These are phyloP conservation scores for Epizoanthus ramosus DNA, from an alignment of 92 coral and sea anemone species.

Conservation along the genomic window DNA sequence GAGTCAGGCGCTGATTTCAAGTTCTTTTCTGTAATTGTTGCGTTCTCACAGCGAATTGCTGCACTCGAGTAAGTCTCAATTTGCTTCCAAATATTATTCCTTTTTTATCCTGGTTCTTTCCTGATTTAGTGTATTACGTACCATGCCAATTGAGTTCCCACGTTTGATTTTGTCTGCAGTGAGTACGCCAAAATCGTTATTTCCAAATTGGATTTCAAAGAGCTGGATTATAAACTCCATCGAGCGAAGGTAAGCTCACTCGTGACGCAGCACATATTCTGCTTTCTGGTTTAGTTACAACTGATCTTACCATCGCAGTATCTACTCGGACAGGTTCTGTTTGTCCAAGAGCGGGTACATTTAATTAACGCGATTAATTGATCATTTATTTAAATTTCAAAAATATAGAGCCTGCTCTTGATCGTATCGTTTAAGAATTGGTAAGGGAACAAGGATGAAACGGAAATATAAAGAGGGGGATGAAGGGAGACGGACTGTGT, in stretches of 20 bases:
- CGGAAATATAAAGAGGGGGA: no score
- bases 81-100: not conserved
- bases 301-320: not conserved
- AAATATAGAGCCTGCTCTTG: no score
- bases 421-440: no score
- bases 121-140: not conserved
- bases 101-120: not conserved
- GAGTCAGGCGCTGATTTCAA: slow-evolving; percentile 90
- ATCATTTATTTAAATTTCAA: no score
- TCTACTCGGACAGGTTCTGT: not conserved
- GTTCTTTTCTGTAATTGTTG: slow-evolving; percentile 93
- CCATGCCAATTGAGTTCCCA: not conserved
- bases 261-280: not conserved
- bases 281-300: not conserved
- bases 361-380: no score
- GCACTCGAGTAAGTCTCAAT: slow-evolving; percentile 80
- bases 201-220: slow-evolving; percentile 86
- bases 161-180: slow-evolving; percentile 48
- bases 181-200: slow-evolving; percentile 90
- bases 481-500: no score
- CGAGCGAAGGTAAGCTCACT: slow-evolving; percentile 76
- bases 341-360: no score
- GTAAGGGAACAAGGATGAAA: no score
- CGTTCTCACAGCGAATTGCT: slow-evolving; percentile 91
- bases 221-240: slow-evolving; percentile 85